Percentiles rank a stretch among this genome's conserved stretches.
phyloP scores from a whole-genome alignment of 2,888 invertebrate genomes.

The Phortica magna region DNA sequence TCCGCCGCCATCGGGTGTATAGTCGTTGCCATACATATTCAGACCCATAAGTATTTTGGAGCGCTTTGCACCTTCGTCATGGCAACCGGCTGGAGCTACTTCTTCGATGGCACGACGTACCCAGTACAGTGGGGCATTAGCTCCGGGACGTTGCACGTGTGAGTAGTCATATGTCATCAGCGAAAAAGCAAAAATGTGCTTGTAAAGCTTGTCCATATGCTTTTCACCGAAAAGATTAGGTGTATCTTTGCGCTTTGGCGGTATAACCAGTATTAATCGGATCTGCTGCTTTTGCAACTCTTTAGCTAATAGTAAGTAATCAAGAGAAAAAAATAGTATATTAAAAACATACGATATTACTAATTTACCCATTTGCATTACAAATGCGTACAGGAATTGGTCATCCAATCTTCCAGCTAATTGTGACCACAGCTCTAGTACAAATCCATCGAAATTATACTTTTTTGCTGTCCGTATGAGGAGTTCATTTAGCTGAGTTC shows the following conservation, averaged over 20 bases:
- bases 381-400: constrained; percentile 81
- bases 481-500: constrained; percentile 83
- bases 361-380: constrained; percentile 80
- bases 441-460: constrained; percentile 92
- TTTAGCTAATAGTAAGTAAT: constrained; percentile 78
- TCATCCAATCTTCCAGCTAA: constrained; percentile 83
- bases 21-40: constrained; percentile 96
- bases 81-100: constrained; percentile 82
- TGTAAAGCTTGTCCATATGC: constrained; percentile 88
- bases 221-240: constrained; percentile 85
- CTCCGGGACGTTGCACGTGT: constrained; percentile 88
- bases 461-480: constrained; percentile 85
- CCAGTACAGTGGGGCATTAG: constrained; percentile 94
- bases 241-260: constrained; percentile 82
- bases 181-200: constrained; percentile 90
- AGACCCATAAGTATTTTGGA: constrained; percentile 91
- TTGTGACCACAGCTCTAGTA: constrained; percentile 94
- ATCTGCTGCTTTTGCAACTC: constrained; percentile 80
- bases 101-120: constrained; percentile 86
- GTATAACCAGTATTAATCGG: constrained; percentile 87
- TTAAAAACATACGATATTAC: background rate
- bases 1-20: constrained; percentile 88
- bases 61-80: constrained; percentile 79
- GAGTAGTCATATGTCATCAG: constrained; percentile 99
- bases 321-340: background rate